Percentiles rank a stretch among this genome's conserved stretches.
Conservation (phyloP, 2,888 invertebrate species). For the Spilosoma lubricipeda region DNA sequence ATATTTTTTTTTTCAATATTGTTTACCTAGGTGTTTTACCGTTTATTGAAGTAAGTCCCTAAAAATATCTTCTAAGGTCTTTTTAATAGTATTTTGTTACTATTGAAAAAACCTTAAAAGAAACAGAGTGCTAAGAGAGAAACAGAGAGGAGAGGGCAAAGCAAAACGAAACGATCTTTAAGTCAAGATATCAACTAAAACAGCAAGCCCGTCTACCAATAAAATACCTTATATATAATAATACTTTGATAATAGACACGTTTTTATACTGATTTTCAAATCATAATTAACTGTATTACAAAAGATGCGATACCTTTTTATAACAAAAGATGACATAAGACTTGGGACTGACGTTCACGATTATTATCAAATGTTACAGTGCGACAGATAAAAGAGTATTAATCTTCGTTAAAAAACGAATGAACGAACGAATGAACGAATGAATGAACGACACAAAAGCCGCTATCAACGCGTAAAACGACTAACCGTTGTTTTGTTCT, state of each 20-base stretch:
- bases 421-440: slow-evolving; percentile 41
- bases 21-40: too few relatives aligned
- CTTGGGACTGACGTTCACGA: slow-evolving; percentile 18
- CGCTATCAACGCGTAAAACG: slow-evolving; percentile 29
- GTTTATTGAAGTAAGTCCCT: too few relatives aligned
- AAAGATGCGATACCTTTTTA: neutral
- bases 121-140: too few relatives aligned
- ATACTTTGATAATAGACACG: neutral
- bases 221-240: too few relatives aligned
- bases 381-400: slow-evolving; percentile 51
- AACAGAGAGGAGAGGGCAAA: too few relatives aligned
- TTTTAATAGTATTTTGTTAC: too few relatives aligned
- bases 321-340: slow-evolving; percentile 24
- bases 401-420: slow-evolving; percentile 51
- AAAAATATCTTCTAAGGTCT: too few relatives aligned
- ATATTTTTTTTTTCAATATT: too few relatives aligned
- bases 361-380: slow-evolving; percentile 44
- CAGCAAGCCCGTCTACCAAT: neutral
- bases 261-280: neutral
- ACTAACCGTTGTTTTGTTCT: slow-evolving; percentile 23
- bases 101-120: too few relatives aligned
- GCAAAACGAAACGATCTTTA: too few relatives aligned
- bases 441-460: slow-evolving; percentile 34
- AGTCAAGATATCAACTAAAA: neutral
- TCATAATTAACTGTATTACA: neutral